Conservation (phyloP, 2,888 invertebrate species). For the Toxonevra muliebris region DNA sequence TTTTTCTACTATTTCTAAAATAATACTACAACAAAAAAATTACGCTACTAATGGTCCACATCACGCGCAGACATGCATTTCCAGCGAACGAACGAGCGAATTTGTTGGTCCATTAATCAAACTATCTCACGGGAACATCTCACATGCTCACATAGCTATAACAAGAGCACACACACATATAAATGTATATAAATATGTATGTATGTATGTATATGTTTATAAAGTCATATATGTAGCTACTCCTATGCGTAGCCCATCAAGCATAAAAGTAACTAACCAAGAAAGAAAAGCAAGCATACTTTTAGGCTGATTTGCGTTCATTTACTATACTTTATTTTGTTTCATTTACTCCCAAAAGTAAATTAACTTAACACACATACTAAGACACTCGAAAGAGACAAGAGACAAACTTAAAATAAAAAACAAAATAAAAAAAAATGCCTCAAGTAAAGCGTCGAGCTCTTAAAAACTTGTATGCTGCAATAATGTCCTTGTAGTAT, state of each 20-base stretch:
- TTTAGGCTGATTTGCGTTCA: not conserved
- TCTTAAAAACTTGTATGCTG: not conserved
- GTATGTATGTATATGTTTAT: not conserved
- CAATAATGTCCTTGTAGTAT: not conserved
- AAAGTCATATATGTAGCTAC: not conserved
- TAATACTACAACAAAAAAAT: not conserved
- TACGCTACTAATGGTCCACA: conserved; percentile 12
- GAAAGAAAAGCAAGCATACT: conserved; percentile 18
- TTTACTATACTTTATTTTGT: conserved; percentile 14
- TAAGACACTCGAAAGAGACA: too few relatives aligned
- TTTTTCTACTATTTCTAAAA: not conserved
- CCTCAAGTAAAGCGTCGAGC: conserved; percentile 3
- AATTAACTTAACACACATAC: conserved; percentile 20
- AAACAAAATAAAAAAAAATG: conserved; percentile 21
- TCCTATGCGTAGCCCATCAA: conserved; percentile 2
- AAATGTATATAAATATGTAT: not conserved
- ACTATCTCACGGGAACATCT: conserved; percentile 61
- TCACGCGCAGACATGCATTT: conserved; percentile 1
- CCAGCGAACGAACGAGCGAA: conserved; percentile 11
- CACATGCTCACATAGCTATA: conserved; percentile 20
- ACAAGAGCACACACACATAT: conserved; percentile 6
- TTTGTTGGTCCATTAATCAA: conserved; percentile 57
- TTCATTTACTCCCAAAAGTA: conserved; percentile 23
- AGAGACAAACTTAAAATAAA: conserved; percentile 2
- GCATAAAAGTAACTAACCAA: conserved; percentile 3